These are phyloP conservation scores for Aradophagus sp. DNA, from an alignment of 1,140 invertebrate genomes.

Conservation along the genomic window DNA sequence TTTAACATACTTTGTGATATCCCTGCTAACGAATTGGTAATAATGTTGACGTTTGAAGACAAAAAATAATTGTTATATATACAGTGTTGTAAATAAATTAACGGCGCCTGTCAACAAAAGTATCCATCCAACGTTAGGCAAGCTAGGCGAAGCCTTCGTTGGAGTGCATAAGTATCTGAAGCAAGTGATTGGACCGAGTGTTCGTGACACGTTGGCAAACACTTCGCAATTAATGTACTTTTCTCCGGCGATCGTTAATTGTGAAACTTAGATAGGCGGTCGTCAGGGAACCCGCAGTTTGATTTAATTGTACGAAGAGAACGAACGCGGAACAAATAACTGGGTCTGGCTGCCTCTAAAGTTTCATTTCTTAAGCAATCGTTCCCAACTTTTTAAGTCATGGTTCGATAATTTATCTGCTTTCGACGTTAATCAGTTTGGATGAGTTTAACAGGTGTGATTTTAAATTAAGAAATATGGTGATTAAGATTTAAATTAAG, in stretches of 20 bases:
- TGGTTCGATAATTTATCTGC: slow-evolving; percentile 12
- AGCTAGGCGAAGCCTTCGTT: slow-evolving; percentile 3
- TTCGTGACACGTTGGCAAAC: slow-evolving; percentile 54
- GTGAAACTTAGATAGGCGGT: slow-evolving; percentile 58
- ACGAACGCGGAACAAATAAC: slow-evolving; percentile 42
- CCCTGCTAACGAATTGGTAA: too few relatives aligned
- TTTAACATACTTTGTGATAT: too few relatives aligned
- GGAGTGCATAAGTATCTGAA: slow-evolving; percentile 26
- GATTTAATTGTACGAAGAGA: slow-evolving; percentile 52
- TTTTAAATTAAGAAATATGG: too few relatives aligned
- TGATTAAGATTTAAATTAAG: too few relatives aligned
- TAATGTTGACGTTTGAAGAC: too few relatives aligned
- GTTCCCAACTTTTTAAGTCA: slow-evolving; percentile 14
- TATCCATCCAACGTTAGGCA: background rate
- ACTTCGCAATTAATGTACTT: slow-evolving; percentile 57
- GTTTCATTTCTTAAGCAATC: slow-evolving; percentile 33
- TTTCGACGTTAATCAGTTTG: slow-evolving; percentile 17
- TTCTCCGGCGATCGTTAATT: slow-evolving; percentile 52
- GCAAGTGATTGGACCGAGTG: slow-evolving; percentile 48
- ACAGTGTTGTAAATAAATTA: too few relatives aligned
- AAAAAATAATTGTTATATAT: too few relatives aligned
- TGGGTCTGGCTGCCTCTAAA: slow-evolving; percentile 31
- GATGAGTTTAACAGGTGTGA: too few relatives aligned
- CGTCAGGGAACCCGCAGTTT: slow-evolving; percentile 49
- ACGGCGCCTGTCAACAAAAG: too few relatives aligned